Evolutionary conservation across 1,140 invertebrate species (phyloP), one percentile per base, ranked within the genome.

Genomic region (Myzus persicae): DNA sequence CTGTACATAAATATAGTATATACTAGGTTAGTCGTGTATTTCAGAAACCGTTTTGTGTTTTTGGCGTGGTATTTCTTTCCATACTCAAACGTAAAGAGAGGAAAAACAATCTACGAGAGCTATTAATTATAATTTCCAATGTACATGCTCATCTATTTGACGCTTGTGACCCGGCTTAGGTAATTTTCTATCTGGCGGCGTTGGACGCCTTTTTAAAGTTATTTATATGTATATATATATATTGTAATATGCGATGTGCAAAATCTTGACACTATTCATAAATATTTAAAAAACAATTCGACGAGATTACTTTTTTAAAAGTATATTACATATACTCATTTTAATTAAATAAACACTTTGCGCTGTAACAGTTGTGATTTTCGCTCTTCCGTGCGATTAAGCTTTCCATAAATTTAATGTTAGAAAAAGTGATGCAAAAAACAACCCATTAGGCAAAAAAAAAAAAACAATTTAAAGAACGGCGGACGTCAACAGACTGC

Each of bases 331-430:
- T 76, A 76, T 9, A 44, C 84, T 0, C 14, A 31, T 48, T 87
- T 36, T 48, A 87, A 48, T 87, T 87, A 87, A 87, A 36, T 87
- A 48, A 87, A 87, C 85, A 87, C 59, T 76, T 76, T 5, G 14
- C 18, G 6, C 31, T 46, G 31, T 46, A 46, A 22, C 31, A 31
- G 44, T 31, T 87, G 31, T 46, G 42, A 4, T 87, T 87, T 46
- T 84, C 2, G 8, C 14, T 87, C 14, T 87, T 46, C 44, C 85
- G 31, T 22, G 20, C 31, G 20, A 87, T 48, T 87, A n/a, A 7
- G n/a, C 36, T 87, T 87, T 87, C 11, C 14, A 42, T 46, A n/a
- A 22, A 46, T 22, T 87, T 48, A 87, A 87, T n/a, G 85, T 46
- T 31, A 31, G 31, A 48, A 46, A 87, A 22, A 6, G 44, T 18